Conservation (phyloP, 2,888 invertebrate genomes). For the Idaea straminata region DNA sequence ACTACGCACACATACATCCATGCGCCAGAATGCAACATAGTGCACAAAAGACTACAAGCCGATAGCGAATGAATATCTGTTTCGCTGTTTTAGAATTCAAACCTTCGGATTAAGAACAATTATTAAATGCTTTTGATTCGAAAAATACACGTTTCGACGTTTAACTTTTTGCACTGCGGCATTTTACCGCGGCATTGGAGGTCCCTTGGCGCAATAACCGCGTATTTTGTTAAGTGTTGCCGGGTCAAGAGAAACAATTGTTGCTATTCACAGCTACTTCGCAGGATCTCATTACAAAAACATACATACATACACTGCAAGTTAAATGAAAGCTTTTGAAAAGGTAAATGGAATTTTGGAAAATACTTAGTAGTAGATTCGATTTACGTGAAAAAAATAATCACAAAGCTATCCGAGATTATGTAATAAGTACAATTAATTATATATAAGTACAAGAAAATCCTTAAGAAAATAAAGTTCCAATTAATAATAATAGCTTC, state of each 20-base stretch:
- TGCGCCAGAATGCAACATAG: constrained; percentile 6
- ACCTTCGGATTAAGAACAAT: neutral
- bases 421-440: neutral
- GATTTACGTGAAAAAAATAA: neutral
- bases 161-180: neutral
- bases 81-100: neutral
- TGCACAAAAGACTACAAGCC: too few species aligned
- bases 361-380: neutral
- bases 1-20: constrained; percentile 27
- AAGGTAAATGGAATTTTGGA: neutral
- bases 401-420: neutral
- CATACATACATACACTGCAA: too few species aligned
- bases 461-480: neutral
- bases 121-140: neutral
- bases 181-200: neutral
- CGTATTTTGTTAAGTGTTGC: constrained; percentile 8
- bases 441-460: neutral
- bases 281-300: neutral
- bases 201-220: neutral
- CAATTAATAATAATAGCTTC: neutral
- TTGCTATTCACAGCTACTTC: neutral
- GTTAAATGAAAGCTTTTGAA: too few species aligned
- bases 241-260: constrained; percentile 17
- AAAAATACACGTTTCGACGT: neutral
- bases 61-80: too few species aligned